Evolutionary conservation across 92 coral and sea anemone species (phyloP), one percentile per base, ranked within the genome.

Genomic region (Zoanthus sansibaricus): DNA sequence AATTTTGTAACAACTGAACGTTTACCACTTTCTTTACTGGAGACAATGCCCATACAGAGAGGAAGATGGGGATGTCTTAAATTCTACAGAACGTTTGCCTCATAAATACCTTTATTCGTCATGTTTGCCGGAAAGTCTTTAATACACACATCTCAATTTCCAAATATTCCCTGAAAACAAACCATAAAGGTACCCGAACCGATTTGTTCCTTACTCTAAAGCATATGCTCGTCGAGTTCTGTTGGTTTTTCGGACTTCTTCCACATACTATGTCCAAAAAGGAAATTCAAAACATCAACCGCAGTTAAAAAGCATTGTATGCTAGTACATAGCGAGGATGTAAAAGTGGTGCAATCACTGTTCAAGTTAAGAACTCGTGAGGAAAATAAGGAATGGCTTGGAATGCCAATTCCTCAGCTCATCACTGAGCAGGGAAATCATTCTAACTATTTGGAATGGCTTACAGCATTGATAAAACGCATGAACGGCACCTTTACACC

Each of bases 401-500:
- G 33, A 66, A 21, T 66, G 71, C 71, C 71, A 5, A 66, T 21
- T 21, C 71, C 37, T 56, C 64, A 56, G 64, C 64, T 56, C 64
- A 56, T 56, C 64, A 56, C 64, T 56, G 64, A 56, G 15, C 64
- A 56, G 64, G 64, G 64, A 7, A 56, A 56, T 56, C 11, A 11
- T 56, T 56, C 64, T 56, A 56, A 56, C 15, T 56, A 56, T 56
- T 56, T 56, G 64, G 33, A 66, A n/a, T 66, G 71, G 71, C 33
- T 66, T n/a, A 66, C 71, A 66, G 71, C 71, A 5, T n/a, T 66
- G 33, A 21, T n/a, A 66, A 9, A 1, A 66, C 71, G 71, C 33
- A 66, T 66, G 10, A 66, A 66, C 33, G 31, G 71, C 30, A 66
- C 31, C 33, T 66, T 66, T 66, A 66, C 71, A n/a, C 71, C 71